Conservation (phyloP, 2,113 vertebrate genomes). For the Galbula dea region DNA sequence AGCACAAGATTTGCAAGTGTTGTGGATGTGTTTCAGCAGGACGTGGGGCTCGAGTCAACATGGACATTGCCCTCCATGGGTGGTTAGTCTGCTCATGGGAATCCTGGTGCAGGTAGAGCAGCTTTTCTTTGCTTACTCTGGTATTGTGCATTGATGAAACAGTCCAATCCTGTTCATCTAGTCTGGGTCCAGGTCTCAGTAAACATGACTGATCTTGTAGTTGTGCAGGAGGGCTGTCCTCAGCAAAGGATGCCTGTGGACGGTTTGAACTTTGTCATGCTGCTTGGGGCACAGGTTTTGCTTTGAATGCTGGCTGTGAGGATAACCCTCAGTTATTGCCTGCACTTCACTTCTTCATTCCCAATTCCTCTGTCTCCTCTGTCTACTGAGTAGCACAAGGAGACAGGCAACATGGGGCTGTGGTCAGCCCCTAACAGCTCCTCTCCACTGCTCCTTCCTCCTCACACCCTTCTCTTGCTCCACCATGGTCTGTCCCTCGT, state of each 20-base stretch:
- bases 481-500: accelerated
- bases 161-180: background rate
- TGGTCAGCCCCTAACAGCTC: background rate
- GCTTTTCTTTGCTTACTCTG: background rate
- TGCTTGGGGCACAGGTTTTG: background rate
- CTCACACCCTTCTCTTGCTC: background rate
- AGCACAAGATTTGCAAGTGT: background rate
- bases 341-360: background rate
- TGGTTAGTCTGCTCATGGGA: background rate
- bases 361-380: background rate
- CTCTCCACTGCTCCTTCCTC: background rate
- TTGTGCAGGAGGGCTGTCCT: background rate
- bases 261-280: background rate
- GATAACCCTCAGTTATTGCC: background rate
- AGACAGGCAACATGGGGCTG: accelerated
- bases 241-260: background rate
- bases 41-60: background rate
- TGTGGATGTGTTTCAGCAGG: background rate
- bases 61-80: background rate
- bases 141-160: background rate
- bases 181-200: background rate
- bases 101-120: background rate
- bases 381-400: background rate
- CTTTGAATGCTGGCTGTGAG: background rate
- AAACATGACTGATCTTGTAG: background rate